Evolutionary conservation across 2,888 invertebrate genomes (phyloP).

Genomic region (Zygothrica quintamaculata): DNA sequence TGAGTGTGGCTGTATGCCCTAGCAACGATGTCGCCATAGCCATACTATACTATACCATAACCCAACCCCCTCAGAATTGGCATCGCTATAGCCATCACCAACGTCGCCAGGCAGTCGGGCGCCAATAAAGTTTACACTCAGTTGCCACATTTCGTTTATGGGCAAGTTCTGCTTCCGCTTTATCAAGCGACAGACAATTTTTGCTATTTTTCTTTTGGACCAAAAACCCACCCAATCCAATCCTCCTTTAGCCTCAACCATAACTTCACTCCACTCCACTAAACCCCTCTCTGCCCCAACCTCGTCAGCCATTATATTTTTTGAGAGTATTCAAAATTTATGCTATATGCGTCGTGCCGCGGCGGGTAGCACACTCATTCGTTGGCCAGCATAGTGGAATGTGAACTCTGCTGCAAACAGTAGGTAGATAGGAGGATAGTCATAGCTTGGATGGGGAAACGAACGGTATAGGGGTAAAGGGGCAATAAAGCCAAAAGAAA

Average conservation of each 20-base stretch:
- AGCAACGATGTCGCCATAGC: constrained; percentile 27
- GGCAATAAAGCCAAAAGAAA: constrained; percentile 75
- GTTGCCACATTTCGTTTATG: constrained; percentile 80
- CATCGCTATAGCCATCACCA: constrained; percentile 21
- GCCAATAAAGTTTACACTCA: constrained; percentile 82
- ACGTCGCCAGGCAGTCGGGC: constrained; percentile 81
- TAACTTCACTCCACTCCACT: not conserved
- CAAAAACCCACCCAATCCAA: constrained; percentile 11
- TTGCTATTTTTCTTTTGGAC: constrained; percentile 70
- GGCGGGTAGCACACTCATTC: constrained; percentile 46
- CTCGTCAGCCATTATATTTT: constrained; percentile 14
- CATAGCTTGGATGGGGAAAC: too few species aligned
- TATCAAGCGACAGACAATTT: constrained; percentile 80
- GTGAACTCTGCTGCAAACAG: constrained; percentile 2
- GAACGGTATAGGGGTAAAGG: too few species aligned
- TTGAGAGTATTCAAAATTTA: constrained; percentile 75
- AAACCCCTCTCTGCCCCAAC: not conserved
- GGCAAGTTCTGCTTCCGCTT: constrained; percentile 80
- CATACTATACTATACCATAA: too few species aligned
- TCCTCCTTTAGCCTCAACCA: not conserved
- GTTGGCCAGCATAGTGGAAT: constrained; percentile 6
- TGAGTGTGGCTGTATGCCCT: constrained; percentile 3
- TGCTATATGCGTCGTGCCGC: constrained; percentile 75
- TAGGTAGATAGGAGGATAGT: not conserved
- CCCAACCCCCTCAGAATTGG: too few species aligned